Percentiles rank a stretch among this genome's conserved stretches.
These are phyloP conservation scores for Eristalinus sepulchralis DNA, from an alignment of 2,888 invertebrate genomes.

Conservation along the genomic window DNA sequence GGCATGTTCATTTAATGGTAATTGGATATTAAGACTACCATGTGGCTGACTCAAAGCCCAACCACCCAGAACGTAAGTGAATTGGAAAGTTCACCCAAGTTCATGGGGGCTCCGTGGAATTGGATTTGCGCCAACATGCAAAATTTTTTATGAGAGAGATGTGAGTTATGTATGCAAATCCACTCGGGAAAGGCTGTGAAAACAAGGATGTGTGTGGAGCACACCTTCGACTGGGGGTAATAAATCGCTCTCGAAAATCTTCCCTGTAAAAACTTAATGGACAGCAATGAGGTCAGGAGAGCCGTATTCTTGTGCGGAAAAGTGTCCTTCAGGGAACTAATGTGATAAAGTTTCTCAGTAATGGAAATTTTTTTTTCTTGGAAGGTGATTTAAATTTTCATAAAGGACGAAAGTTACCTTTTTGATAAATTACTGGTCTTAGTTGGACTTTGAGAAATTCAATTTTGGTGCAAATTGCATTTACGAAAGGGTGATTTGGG, in stretches of 20 bases:
- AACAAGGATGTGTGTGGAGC: background rate
- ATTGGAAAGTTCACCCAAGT: background rate
- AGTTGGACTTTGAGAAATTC: too few relatives aligned
- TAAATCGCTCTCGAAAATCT: background rate
- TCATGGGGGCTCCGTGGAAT: background rate
- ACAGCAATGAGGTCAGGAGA: background rate
- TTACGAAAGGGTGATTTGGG: too few relatives aligned
- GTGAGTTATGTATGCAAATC: background rate
- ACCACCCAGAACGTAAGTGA: background rate
- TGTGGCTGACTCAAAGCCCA: background rate
- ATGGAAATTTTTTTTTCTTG: background rate
- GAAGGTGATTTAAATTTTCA: background rate
- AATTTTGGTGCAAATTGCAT: too few relatives aligned
- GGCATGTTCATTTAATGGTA: background rate
- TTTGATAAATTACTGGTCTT: too few relatives aligned
- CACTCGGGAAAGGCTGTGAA: background rate
- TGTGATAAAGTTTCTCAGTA: background rate
- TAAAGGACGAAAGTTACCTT: too few relatives aligned
- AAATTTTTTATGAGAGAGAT: background rate
- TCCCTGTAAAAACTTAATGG: background rate
- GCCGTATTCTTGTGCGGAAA: background rate
- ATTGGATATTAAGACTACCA: background rate
- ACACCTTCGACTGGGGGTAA: background rate
- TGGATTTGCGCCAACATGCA: background rate
- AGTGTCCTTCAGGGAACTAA: background rate